phyloP scores from a whole-genome alignment of 2,113 vertebrate species.

The Malurus cyaneus region DNA sequence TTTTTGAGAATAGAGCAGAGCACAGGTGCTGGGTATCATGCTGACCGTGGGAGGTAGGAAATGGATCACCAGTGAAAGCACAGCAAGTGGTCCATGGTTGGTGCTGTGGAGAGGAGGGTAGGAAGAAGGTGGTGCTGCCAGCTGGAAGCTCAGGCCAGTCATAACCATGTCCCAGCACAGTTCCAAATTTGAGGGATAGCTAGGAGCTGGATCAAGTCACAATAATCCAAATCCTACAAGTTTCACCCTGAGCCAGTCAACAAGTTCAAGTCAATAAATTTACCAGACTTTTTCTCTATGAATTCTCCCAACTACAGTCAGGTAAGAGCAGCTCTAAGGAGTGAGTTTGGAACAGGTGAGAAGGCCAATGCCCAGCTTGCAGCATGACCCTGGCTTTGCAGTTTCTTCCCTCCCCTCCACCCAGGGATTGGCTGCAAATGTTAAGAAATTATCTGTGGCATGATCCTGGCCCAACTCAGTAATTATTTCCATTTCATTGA shows the following conservation, averaged over 20 bases:
- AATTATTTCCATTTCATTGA: neutral
- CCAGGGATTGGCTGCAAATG: neutral
- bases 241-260: neutral
- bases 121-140: neutral
- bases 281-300: neutral
- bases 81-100: neutral
- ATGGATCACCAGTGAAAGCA: neutral
- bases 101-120: neutral
- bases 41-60: neutral
- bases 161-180: neutral
- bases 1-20: neutral
- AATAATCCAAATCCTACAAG: neutral
- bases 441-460: neutral
- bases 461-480: neutral
- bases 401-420: neutral
- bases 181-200: neutral
- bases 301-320: neutral
- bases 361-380: rapidly evolving
- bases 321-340: neutral
- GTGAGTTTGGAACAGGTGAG: neutral
- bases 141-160: neutral
- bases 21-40: rapidly evolving
- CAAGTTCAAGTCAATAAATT: neutral
- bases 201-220: neutral
- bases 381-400: neutral